phyloP scores from a whole-genome alignment of 2,888 invertebrate genomes.

The Caenorhabditis sp. region DNA sequence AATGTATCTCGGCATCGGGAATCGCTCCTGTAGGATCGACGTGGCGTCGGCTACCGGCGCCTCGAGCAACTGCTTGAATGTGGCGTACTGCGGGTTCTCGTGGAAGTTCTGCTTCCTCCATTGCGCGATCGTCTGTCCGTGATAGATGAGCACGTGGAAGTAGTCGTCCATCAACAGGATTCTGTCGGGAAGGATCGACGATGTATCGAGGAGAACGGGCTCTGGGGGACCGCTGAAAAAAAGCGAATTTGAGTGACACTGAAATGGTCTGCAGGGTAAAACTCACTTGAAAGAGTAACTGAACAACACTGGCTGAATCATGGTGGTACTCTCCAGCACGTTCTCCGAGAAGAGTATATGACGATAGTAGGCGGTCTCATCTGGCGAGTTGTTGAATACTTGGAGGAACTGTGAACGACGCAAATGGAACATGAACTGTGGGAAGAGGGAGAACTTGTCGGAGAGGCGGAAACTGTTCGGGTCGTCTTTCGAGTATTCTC shows the following conservation, averaged over 20 bases:
- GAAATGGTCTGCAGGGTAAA: neutral
- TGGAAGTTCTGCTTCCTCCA: constrained; percentile 98
- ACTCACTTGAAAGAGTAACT: constrained; percentile 93
- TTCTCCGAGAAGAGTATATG: constrained; percentile 98
- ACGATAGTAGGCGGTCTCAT: constrained; percentile 98
- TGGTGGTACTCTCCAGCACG: constrained; percentile 96
- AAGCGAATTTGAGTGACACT: no score
- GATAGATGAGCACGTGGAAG: constrained; percentile 99
- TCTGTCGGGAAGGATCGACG: constrained; percentile 96
- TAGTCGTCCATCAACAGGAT: constrained; percentile 99
- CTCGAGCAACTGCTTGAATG: constrained; percentile 95
- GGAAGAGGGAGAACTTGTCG: constrained; percentile 98
- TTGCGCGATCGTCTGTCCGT: constrained; percentile 98
- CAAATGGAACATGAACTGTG: constrained; percentile 99
- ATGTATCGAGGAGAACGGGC: constrained; percentile 96
- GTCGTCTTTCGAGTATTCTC: constrained; percentile 97
- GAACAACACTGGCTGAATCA: constrained; percentile 99
- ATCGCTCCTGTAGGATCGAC: constrained; percentile 92
- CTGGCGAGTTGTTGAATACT: constrained; percentile 99
- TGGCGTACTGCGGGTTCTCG: constrained; percentile 97
- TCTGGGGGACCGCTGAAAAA: constrained; percentile 80
- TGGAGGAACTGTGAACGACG: constrained; percentile 95
- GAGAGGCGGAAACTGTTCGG: constrained; percentile 95
- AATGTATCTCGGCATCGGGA: constrained; percentile 99
- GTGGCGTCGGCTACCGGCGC: constrained; percentile 88